These are phyloP conservation scores for Amblyjoppa fuscipennis DNA, from an alignment of 2,888 invertebrate genomes.

Conservation along the genomic window DNA sequence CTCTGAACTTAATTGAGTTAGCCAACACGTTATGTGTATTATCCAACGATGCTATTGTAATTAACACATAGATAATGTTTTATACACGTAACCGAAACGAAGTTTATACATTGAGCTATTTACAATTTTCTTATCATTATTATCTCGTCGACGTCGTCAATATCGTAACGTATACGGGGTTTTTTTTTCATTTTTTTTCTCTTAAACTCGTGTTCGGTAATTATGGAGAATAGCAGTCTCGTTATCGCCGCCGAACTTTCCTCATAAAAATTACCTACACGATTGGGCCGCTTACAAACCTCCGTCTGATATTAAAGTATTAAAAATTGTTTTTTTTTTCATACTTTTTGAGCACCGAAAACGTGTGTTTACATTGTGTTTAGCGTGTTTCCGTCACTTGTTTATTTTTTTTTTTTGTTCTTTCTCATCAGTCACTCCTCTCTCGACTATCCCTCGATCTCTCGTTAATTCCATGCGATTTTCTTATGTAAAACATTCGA, in stretches of 20 bases:
- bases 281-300: constrained; percentile 23
- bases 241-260: neutral
- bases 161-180: constrained; percentile 28
- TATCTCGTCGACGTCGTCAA: constrained; percentile 41
- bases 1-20: constrained; percentile 19
- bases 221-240: constrained; percentile 30
- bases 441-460: neutral
- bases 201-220: constrained; percentile 57
- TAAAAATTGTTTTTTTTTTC: constrained; percentile 67
- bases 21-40: constrained; percentile 29
- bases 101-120: constrained; percentile 82
- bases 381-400: constrained; percentile 13
- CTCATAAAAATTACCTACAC: constrained; percentile 18
- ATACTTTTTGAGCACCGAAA: constrained; percentile 75
- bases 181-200: constrained; percentile 33
- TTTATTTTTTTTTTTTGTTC: neutral
- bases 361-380: constrained; percentile 52
- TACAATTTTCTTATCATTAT: constrained; percentile 73
- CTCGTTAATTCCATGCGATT: constrained; percentile 35
- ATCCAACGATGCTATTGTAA: constrained; percentile 33
- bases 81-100: constrained; percentile 78
- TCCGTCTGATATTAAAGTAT: constrained; percentile 61
- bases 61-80: constrained; percentile 71
- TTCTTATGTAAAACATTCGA: constrained; percentile 74
- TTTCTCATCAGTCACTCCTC: neutral